These are phyloP conservation scores for Pavo muticus DNA, from an alignment of 2,113 vertebrate genomes.

Conservation along the genomic window DNA sequence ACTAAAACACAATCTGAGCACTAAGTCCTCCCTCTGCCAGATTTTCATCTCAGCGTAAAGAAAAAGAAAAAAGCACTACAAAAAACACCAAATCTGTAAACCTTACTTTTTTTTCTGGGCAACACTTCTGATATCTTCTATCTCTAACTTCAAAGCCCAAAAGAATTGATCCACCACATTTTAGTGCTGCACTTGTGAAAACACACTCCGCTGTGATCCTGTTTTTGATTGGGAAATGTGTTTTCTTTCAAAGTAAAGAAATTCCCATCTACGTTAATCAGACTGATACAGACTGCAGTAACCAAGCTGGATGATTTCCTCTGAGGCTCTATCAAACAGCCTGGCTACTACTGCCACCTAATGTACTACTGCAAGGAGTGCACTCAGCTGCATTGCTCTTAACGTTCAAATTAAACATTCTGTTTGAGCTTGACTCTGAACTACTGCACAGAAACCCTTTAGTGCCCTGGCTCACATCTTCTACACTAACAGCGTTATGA, in stretches of 20 bases:
- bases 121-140: not conserved
- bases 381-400: rapidly evolving
- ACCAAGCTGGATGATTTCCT: not conserved
- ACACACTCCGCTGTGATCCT: not conserved
- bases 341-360: constrained; percentile 7
- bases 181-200: not conserved
- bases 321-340: not conserved
- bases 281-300: rapidly evolving
- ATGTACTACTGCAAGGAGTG: not conserved
- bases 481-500: not conserved
- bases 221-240: not conserved
- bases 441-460: not conserved
- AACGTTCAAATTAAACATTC: not conserved
- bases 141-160: not conserved
- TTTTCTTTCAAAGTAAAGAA: not conserved
- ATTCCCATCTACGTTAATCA: not conserved
- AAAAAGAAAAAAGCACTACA: too few relatives aligned
- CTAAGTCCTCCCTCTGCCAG: not conserved
- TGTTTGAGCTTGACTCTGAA: rapidly evolving
- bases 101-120: not conserved
- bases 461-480: not conserved
- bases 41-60: not conserved
- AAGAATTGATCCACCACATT: not conserved
- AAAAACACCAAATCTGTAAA: rapidly evolving
- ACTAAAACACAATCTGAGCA: not conserved